Evolutionary conservation across 2,888 invertebrate species (phyloP), one percentile per base, ranked within the genome.

Genomic region (Caenorhabditis becei): DNA sequence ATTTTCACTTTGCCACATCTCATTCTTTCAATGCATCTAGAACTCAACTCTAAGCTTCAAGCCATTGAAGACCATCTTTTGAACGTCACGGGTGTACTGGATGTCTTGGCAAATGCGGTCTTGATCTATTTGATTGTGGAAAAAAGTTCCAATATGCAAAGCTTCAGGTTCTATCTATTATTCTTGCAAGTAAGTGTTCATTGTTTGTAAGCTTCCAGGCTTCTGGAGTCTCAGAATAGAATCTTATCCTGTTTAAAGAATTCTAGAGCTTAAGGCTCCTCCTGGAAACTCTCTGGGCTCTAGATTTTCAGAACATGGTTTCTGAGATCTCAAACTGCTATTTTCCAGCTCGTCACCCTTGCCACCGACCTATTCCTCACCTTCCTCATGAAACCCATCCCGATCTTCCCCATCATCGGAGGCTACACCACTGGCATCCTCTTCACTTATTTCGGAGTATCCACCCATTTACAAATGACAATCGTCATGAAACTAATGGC

Each of bases 311-410:
- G n/a, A 4, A 32, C 4, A 32, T 10, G 32, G 5, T 32, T 32
- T 10, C n/a, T n/a, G n/a, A n/a, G n/a, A n/a, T n/a, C n/a, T n/a
- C n/a, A n/a, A n/a, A 32, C 32, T 10, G 32, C 32, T 7, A 32
- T 7, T 7, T 66, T 66, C n/a, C 66, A 66, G 54, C 18, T 66
- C 0, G 26, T 35, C 24, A 54, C 66, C 16, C n/a, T 20, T 23
- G 26, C 54, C 14, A 24, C 41, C 4, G 54, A 66, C 16, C 10
- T 66, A n/a, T 66, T 47, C 16, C 26, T 66, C n/a, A 41, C 66
- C 1, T 66, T 66, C 26, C 24, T 66, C 10, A 66, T 66, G 66
- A 66, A 66, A 66, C 66, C 66, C 11, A 41, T 66, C 18, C 66
- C 66, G 3, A 41, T 66, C 23, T 66, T 66, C 41, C 66, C 66